Evolutionary conservation across 2,888 invertebrate species (phyloP).

Genomic region (Orchestes rusci): DNA sequence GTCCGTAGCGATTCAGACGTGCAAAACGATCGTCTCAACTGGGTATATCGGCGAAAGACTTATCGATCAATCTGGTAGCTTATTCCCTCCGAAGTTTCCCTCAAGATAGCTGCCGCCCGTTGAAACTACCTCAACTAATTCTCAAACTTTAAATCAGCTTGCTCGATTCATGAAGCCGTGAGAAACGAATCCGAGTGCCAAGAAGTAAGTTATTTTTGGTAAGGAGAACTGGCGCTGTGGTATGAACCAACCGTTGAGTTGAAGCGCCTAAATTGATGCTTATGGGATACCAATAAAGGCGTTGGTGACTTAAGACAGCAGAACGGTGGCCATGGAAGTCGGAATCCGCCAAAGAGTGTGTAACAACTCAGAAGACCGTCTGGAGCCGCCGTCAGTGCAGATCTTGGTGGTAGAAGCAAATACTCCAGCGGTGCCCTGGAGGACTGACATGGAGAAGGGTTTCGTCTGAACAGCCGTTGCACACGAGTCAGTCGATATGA

Average conservation of each 20-base stretch:
- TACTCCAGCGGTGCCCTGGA: constrained; percentile 18
- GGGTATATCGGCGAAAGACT: constrained; percentile 65
- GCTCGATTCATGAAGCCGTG: constrained; percentile 38
- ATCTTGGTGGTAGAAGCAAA: constrained; percentile 57
- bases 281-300: constrained; percentile 54
- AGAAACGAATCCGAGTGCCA: constrained; percentile 44
- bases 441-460: no score
- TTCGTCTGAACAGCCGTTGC: no score
- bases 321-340: constrained; percentile 72
- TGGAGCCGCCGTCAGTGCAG: constrained; percentile 36
- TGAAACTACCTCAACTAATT: constrained; percentile 65
- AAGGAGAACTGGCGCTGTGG: constrained; percentile 76
- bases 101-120: constrained; percentile 46
- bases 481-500: no score
- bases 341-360: constrained; percentile 56
- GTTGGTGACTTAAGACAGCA: constrained; percentile 35
- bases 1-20: constrained; percentile 68
- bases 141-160: constrained; percentile 72
- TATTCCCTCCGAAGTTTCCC: constrained; percentile 70
- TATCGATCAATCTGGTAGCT: constrained; percentile 74
- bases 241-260: constrained; percentile 54
- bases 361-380: constrained; percentile 48
- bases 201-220: constrained; percentile 70
- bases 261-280: constrained; percentile 46
- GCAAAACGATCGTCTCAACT: constrained; percentile 73